Conservation (phyloP, 2,797 vertebrate genomes). For the Spheniscus humboldti region DNA sequence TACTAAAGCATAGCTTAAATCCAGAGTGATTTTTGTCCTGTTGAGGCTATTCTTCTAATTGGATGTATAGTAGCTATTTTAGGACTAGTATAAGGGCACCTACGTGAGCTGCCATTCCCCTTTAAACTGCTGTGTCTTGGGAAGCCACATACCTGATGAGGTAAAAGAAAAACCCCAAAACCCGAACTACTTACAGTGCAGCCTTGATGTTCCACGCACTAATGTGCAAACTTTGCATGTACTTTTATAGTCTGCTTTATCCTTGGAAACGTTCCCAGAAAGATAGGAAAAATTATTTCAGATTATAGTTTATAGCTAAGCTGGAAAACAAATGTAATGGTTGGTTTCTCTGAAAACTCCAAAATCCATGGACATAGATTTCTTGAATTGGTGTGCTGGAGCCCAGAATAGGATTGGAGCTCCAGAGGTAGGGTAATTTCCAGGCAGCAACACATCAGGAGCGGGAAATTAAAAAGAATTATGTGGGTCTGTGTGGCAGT, state of each 20-base stretch:
- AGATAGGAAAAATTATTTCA: constrained; percentile 29
- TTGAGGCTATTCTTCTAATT: background rate
- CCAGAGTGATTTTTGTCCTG: background rate
- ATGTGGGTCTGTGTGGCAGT: background rate
- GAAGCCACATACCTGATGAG: background rate
- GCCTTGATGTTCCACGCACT: background rate
- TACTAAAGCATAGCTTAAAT: background rate
- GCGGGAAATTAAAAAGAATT: background rate
- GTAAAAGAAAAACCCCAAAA: background rate
- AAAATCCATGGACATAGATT: background rate
- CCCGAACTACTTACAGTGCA: constrained; percentile 6
- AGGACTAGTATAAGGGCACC: background rate
- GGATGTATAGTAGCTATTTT: background rate
- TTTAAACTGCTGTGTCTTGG: background rate
- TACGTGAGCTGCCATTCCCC: background rate
- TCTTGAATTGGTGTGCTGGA: background rate
- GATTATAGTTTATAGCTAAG: background rate
- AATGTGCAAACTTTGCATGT: background rate
- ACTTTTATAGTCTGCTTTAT: constrained; percentile 53
- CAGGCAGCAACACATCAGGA: background rate
- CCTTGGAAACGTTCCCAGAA: constrained; percentile 26
- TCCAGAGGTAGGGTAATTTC: background rate
- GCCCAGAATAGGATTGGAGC: background rate
- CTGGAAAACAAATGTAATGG: background rate
- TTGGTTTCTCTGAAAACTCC: background rate